phyloP scores from a whole-genome alignment of 1,140 invertebrate genomes.

The Drosophila pallidifrons region DNA sequence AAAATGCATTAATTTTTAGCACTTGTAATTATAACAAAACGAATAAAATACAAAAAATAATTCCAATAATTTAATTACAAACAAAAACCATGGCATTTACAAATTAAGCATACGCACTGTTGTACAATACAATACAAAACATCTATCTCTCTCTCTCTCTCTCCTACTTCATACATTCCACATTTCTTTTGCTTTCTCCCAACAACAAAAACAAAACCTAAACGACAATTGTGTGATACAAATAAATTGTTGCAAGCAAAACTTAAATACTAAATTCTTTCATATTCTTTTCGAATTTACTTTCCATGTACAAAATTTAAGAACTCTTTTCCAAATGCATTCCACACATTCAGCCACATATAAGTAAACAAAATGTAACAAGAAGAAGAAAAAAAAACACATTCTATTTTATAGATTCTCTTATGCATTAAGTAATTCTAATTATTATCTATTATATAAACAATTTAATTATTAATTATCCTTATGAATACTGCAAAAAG shows the following conservation, averaged over 20 bases:
- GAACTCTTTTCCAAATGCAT: conserved; percentile 9
- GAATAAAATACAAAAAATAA: conserved; percentile 39
- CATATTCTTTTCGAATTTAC: conserved; percentile 49
- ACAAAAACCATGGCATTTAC: conserved; percentile 61
- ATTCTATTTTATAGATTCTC: conserved; percentile 82
- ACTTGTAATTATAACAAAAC: conserved; percentile 34
- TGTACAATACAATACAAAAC: conserved; percentile 60
- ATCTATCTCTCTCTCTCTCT: conserved; percentile 9
- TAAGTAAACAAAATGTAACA: conserved; percentile 8
- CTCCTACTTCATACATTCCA: conserved; percentile 28
- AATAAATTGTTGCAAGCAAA: conserved; percentile 71
- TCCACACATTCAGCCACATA: conserved; percentile 18
- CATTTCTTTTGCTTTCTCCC: conserved; percentile 52
- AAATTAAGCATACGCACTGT: conserved; percentile 78
- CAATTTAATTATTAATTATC: conserved; percentile 83
- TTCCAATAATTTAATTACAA: conserved; percentile 57
- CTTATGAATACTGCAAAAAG: conserved; percentile 61
- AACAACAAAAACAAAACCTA: conserved; percentile 30
- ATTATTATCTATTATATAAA: conserved; percentile 84
- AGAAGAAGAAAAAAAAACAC: conserved; percentile 50
- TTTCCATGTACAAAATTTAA: conserved; percentile 56
- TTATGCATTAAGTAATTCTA: conserved; percentile 81
- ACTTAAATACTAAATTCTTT: conserved; percentile 37
- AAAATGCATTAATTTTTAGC: conserved; percentile 48
- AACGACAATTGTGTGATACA: conserved; percentile 79